Base-by-base conservation (phyloP, 2,797 vertebrate genomes). In the Poeciliopsis presidionis region DNA sequence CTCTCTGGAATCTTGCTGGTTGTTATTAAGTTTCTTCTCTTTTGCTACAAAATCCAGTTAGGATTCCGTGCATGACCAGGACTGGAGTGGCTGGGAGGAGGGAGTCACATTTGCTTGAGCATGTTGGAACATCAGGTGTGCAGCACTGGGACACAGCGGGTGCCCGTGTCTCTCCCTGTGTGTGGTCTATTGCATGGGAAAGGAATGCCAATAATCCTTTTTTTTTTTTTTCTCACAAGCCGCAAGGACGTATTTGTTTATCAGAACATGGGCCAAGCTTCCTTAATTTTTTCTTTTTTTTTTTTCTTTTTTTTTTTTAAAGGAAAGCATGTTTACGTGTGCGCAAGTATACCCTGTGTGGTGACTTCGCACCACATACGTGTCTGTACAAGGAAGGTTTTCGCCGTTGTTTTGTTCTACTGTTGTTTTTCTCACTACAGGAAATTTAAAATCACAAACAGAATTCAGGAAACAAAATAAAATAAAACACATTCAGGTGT, bases 61-160 rank as follows among this genome's bases (percentile, higher is more conserved):
- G 45, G 76, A 89, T 88, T 87, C 84, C 0, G 13, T 30, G 25
- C 79, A 80, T 61, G 81, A 53, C 72, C 51, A 59, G 51, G 51
- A 76, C 3, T 2, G 30, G 63, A 75, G 76, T 14, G 53, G 73
- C 45, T 16, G 53, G 73, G 55, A 43, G 73, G 49, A 51, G n/a
- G 53, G 73, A 72, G 77, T 67, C 75, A 13, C 75, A 77, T 89
- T 83, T 80, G 77, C 81, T 16, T 45, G 76, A 87, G 84, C 81
- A 36, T 76, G 73, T 72, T 79, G 78, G 78, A 90, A 87, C 91
- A 89, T 89, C 89, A 86, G 92, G 90, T 87, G 90, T 83, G 84
- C 90, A 77, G 81, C 76, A 22, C 67, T 9, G 77, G 85, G 85
- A 81, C 88, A 18, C 91, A 85, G 87, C 72, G 73, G 91, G 91